phyloP scores from a whole-genome alignment of 2,888 invertebrate species.

The Drosophila ezoana region DNA sequence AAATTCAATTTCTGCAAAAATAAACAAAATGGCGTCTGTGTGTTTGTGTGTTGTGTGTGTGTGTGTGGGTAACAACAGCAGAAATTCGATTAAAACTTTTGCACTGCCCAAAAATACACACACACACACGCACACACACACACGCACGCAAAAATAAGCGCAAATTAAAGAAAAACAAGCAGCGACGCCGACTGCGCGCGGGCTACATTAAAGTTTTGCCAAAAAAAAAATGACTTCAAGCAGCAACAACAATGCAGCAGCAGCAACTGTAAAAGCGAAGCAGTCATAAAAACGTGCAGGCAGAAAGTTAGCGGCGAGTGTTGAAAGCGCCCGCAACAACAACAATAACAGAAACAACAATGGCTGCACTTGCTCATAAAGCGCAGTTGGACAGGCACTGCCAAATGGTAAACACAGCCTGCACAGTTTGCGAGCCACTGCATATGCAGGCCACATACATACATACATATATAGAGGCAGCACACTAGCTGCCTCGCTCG shows the following conservation, averaged over 20 bases:
- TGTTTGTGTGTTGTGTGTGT: conserved; percentile 20
- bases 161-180: conserved; percentile 78
- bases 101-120: conserved; percentile 48
- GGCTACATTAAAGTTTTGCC: conserved; percentile 48
- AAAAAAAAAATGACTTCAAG: conserved; percentile 30
- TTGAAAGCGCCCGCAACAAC: conserved; percentile 50
- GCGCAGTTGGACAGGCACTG: conserved; percentile 25
- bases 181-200: conserved; percentile 25
- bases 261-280: conserved; percentile 59
- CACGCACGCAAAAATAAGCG: conserved; percentile 47
- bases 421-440: conserved; percentile 33
- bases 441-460: neutral
- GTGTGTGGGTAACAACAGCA: conserved; percentile 41
- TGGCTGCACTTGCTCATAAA: conserved; percentile 51
- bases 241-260: conserved; percentile 32
- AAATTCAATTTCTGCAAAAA: conserved; percentile 71
- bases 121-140: conserved; percentile 12
- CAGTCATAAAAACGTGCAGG: conserved; percentile 59
- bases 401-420: conserved; percentile 26
- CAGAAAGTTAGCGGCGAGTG: conserved; percentile 50
- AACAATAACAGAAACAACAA: conserved; percentile 41
- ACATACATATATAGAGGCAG: conserved; percentile 10
- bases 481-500: conserved; percentile 32
- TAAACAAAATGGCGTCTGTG: conserved; percentile 74
- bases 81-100: conserved; percentile 80